Conservation (phyloP, 2,113 vertebrate genomes). For the Porphyrio hochstetteri region DNA sequence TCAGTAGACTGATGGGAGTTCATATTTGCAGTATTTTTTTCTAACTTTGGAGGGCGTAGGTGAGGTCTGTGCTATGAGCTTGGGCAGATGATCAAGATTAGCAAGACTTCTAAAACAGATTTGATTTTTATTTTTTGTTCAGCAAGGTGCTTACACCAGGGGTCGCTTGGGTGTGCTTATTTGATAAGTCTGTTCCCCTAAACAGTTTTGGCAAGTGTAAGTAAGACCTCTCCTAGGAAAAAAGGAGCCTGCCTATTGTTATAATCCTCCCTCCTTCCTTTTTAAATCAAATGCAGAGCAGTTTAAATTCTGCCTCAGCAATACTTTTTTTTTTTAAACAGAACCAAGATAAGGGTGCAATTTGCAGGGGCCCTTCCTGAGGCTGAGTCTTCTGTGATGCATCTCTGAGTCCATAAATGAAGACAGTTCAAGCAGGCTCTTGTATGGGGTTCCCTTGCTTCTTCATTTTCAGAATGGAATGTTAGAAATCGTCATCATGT, state of each 20-base stretch:
- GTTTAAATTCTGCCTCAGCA: neutral
- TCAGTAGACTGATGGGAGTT: slow-evolving; percentile 7
- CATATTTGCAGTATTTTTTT: neutral
- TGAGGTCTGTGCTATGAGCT: neutral
- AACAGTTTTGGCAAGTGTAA: neutral
- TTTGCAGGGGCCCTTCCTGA: neutral
- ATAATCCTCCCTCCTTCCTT: neutral
- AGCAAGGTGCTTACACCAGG: neutral
- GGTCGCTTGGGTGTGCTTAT: neutral
- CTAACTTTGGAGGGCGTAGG: neutral
- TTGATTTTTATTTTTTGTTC: neutral
- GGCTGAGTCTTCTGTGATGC: neutral
- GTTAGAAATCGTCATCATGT: neutral
- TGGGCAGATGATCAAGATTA: neutral
- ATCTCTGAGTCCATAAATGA: neutral
- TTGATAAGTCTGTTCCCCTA: neutral
- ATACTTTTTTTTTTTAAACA: neutral
- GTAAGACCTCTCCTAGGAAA: neutral
- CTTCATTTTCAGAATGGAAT: neutral
- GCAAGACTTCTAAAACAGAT: neutral
- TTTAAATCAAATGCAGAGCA: neutral
- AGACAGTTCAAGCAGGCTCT: neutral
- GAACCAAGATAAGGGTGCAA: neutral
- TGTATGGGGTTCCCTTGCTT: neutral
- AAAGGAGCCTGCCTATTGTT: neutral